phyloP scores from a whole-genome alignment of 2,797 vertebrate genomes.

The Phrynocephalus vlangalii region DNA sequence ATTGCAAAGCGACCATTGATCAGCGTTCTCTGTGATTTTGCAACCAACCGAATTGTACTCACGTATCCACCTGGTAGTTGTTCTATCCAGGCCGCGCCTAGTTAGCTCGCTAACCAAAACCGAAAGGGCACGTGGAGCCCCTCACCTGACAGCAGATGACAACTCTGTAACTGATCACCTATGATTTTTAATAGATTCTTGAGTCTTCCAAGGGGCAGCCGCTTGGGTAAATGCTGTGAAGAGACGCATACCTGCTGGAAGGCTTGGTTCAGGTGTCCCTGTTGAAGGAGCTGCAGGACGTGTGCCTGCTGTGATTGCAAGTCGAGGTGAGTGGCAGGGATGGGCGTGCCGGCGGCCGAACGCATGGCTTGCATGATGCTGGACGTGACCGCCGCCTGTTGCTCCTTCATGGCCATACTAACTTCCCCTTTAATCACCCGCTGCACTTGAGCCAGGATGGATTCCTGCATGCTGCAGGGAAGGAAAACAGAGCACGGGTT shows the following conservation, averaged over 20 bases:
- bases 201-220: not conserved
- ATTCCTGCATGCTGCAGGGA: slow-evolving; percentile 90
- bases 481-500: not conserved
- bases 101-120: too few relatives aligned
- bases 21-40: too few relatives aligned
- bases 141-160: too few relatives aligned
- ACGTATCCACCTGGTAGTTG: too few relatives aligned
- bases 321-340: slow-evolving; percentile 93
- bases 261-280: slow-evolving; percentile 97
- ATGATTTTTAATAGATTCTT: not conserved
- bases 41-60: too few relatives aligned
- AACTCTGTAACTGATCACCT: not conserved
- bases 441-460: slow-evolving; percentile 94
- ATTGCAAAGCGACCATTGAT: too few relatives aligned
- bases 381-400: slow-evolving; percentile 93
- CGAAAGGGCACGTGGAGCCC: too few relatives aligned
- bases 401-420: slow-evolving; percentile 95
- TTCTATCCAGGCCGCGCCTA: too few relatives aligned
- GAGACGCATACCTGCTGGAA: slow-evolving; percentile 90
- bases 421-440: slow-evolving; percentile 97
- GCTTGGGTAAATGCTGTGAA: too few relatives aligned
- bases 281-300: slow-evolving; percentile 94
- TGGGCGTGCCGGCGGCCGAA: slow-evolving; percentile 92
- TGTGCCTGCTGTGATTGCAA: slow-evolving; percentile 95
- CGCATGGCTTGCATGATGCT: slow-evolving; percentile 99